Base-by-base conservation (phyloP, 2,113 vertebrate species). In the Anhinga rufa region DNA sequence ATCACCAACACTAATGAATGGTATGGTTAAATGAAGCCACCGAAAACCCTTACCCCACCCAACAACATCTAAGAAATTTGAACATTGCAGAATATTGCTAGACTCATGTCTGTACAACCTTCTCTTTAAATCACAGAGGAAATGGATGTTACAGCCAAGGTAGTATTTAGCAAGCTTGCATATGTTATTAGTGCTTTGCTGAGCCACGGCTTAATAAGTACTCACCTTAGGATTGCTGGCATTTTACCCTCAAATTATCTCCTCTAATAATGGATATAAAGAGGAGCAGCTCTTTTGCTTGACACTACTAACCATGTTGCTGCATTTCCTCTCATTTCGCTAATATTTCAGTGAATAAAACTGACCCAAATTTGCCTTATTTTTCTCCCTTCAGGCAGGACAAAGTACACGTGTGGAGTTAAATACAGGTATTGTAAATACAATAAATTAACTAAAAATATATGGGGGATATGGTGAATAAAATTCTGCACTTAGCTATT, bases 211-310 rank as follows among this genome's bases (percentile, higher is more conserved):
- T 89, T 97, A 94, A 66, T 87, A 86, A 94, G 44, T 64, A 93
- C 22, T 54, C 81, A 82, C 51, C 21, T 87, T 72, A 74, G 22
- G n/a, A 70, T 31, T 91, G 38, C n/a, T 87, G 57, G 52, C 29
- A 38, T 25, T 93, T 71, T 80, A 91, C 48, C 36, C 40, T 91
- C 42, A 86, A 91, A 92, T 96, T 96, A 93, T 49, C 19, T 93
- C 25, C 34, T 82, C 76, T 95, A 81, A 76, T 69, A 86, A 52
- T 49, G 49, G 32, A 65, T 70, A 25, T 38, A 92, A 95, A 78
- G 42, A 88, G 24, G 36, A 77, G 32, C 24, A 76, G 17, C 3
- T 79, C 21, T 93, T 92, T 86, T 81, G 12, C 28, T 62, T 87
- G 49, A 77, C 49, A 34, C 5, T 80, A 19, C 9, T 40, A 82